Conservation (phyloP, 1,140 invertebrate genomes). For the Drosophila sp. region DNA sequence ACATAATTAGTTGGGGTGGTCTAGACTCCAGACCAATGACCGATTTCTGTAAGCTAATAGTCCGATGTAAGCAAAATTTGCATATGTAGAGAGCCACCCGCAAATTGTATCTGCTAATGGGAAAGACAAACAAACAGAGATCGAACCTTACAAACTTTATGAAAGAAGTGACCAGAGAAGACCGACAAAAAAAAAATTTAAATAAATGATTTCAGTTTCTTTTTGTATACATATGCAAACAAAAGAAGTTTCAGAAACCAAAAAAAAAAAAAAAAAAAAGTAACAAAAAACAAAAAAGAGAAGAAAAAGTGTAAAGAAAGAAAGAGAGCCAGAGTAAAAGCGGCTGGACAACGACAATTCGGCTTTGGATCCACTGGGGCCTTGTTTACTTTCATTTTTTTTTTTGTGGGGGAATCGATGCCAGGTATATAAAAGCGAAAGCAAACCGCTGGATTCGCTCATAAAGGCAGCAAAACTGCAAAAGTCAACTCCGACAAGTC, state of each 20-base stretch:
- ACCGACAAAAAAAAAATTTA: constrained; percentile 52
- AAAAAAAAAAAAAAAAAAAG: constrained; percentile 57
- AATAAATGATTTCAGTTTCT: constrained; percentile 80
- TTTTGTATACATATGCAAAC: constrained; percentile 33
- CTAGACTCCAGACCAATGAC: constrained; percentile 33
- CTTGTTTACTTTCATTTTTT: constrained; percentile 72
- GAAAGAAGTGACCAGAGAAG: constrained; percentile 69
- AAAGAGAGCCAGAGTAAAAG: constrained; percentile 64
- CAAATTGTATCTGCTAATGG: constrained; percentile 54
- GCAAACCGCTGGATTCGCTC: constrained; percentile 73
- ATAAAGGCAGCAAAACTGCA: constrained; percentile 79
- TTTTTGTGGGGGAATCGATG: constrained; percentile 21
- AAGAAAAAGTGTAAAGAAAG: constrained; percentile 38
- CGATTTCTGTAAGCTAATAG: constrained; percentile 18
- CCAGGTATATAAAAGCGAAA: constrained; percentile 74
- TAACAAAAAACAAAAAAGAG: constrained; percentile 34
- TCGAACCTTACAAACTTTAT: constrained; percentile 51
- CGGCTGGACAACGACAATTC: constrained; percentile 31
- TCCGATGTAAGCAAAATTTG: constrained; percentile 51
- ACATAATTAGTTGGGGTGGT: constrained; percentile 50
- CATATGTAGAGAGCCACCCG: constrained; percentile 42
- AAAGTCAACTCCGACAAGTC: constrained; percentile 57
- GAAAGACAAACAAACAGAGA: constrained; percentile 47
- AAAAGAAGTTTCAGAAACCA: constrained; percentile 20
- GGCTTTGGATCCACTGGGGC: constrained; percentile 25